A percentile compares a stretch with the other conserved stretches of the same genome.
Evolutionary conservation across 2,113 vertebrate species (phyloP).

Genomic region (Prunella fulvescens): DNA sequence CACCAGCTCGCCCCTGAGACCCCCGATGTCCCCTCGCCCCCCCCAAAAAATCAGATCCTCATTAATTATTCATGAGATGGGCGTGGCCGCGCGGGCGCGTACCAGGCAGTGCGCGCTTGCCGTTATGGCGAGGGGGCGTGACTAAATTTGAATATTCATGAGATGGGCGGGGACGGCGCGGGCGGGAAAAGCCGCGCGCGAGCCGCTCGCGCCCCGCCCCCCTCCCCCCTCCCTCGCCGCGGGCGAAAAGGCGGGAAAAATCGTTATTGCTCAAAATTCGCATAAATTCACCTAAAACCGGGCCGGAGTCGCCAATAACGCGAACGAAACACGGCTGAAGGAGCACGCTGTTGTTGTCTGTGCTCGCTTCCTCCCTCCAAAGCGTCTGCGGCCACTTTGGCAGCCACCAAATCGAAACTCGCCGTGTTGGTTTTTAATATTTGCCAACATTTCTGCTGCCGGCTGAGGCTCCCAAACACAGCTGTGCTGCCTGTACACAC

Average conservation of each 20-base stretch:
- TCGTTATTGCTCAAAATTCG: neutral
- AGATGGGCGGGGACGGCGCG: neutral
- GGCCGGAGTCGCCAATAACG: accelerated
- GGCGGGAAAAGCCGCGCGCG: neutral
- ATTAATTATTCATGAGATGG: neutral
- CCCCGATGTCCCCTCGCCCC: neutral
- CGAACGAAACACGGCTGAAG: accelerated
- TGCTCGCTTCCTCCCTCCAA: neutral
- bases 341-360: neutral
- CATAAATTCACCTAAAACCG: neutral
- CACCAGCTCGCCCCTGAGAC: neutral
- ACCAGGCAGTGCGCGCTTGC: accelerated
- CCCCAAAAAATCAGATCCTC: neutral
- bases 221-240: accelerated
- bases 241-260: neutral
- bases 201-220: neutral
- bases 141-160: neutral
- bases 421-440: accelerated
- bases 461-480: neutral
- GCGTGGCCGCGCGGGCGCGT: accelerated
- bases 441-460: neutral
- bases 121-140: accelerated
- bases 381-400: accelerated
- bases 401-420: accelerated
- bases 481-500: neutral